These are phyloP conservation scores for Motacilla alba DNA, from an alignment of 2,113 vertebrate species.

Conservation along the genomic window DNA sequence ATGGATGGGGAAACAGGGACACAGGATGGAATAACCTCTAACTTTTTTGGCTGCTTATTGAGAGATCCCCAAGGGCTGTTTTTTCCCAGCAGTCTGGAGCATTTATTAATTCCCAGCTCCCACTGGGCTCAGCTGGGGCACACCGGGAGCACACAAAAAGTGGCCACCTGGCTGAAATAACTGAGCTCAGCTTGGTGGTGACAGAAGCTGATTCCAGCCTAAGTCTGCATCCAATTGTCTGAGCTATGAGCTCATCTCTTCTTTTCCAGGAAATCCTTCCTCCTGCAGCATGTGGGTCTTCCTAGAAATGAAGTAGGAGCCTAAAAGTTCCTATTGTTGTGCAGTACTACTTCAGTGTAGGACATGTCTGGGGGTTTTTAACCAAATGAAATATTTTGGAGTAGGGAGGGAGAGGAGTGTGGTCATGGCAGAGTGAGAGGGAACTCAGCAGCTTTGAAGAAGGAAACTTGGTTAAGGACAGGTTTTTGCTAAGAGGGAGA, in stretches of 20 bases:
- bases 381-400: not conserved
- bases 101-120: not conserved
- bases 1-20: not conserved
- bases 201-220: not conserved
- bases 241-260: not conserved
- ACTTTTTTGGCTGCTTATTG: not conserved
- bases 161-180: not conserved
- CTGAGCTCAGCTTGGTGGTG: not conserved
- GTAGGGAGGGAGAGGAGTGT: not conserved
- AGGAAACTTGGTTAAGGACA: not conserved
- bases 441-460: not conserved
- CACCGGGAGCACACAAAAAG: not conserved
- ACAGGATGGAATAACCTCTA: not conserved
- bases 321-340: not conserved
- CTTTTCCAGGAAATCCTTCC: constrained; percentile 1
- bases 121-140: not conserved
- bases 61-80: not conserved
- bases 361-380: not conserved
- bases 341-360: not conserved
- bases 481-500: not conserved
- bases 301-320: not conserved
- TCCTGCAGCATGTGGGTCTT: not conserved
- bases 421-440: not conserved
- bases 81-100: not conserved
- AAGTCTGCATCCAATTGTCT: not conserved